A percentile compares a stretch with the other conserved stretches of the same genome.
phyloP scores from a whole-genome alignment of 2,888 invertebrate genomes.

The Papilio gigon region DNA sequence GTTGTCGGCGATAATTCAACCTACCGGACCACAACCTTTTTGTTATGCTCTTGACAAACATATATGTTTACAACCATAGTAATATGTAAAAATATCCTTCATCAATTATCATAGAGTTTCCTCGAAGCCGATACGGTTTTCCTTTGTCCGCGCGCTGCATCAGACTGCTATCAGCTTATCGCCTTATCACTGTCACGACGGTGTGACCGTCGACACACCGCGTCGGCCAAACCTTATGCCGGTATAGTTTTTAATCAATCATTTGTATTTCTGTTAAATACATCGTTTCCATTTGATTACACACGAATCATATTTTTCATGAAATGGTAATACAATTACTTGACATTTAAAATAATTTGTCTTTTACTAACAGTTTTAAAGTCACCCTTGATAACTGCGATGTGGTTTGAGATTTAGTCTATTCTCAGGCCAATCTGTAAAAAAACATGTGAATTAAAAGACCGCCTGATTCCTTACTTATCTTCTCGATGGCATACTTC shows the following conservation, averaged over 20 bases:
- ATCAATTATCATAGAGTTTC: conserved; percentile 48
- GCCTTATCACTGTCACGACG: conserved; percentile 68
- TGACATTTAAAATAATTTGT: too few relatives aligned
- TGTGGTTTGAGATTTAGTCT: too few relatives aligned
- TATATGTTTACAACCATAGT: not conserved
- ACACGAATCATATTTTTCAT: not conserved
- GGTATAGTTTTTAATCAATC: conserved; percentile 17
- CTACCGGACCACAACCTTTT: too few relatives aligned
- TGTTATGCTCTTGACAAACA: not conserved
- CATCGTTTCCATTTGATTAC: not conserved
- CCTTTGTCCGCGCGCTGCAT: conserved; percentile 59
- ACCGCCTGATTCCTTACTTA: too few relatives aligned
- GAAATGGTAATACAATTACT: too few relatives aligned
- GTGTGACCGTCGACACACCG: conserved; percentile 66
- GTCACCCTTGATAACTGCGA: too few relatives aligned
- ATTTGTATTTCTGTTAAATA: not conserved
- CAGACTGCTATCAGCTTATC: conserved; percentile 57
- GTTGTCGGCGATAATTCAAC: too few relatives aligned
- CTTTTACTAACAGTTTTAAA: too few relatives aligned
- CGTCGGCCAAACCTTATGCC: conserved; percentile 39
- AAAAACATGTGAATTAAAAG: too few relatives aligned
- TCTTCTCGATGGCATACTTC: too few relatives aligned
- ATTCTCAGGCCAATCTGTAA: too few relatives aligned
- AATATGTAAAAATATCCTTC: not conserved
- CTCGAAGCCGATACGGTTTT: conserved; percentile 61